Evolutionary conservation across 2,888 invertebrate genomes (phyloP).

Genomic region (Hirudinaria manillensis): DNA sequence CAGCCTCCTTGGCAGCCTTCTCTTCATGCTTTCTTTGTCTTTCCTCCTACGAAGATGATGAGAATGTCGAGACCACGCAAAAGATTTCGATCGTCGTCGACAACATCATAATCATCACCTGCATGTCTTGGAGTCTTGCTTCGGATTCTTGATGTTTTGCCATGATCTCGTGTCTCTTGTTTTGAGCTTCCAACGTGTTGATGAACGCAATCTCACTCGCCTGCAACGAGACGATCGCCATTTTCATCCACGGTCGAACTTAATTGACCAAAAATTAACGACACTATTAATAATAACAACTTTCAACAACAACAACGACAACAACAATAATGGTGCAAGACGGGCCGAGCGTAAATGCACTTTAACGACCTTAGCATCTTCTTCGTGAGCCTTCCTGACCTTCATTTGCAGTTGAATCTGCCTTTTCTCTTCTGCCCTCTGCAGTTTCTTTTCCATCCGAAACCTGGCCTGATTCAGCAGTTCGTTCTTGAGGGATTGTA

Average conservation of each 20-base stretch:
- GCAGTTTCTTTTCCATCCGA: constrained; percentile 56
- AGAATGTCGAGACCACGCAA: neutral
- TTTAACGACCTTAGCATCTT: constrained; percentile 73
- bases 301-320: neutral
- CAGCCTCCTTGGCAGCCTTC: constrained; percentile 90
- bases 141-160: constrained; percentile 61
- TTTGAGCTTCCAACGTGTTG: constrained; percentile 88
- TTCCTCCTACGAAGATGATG: constrained; percentile 67
- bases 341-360: neutral
- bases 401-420: constrained; percentile 66
- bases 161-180: constrained; percentile 82
- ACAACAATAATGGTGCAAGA: neutral
- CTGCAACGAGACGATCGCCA: constrained; percentile 43
- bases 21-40: constrained; percentile 77
- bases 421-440: constrained; percentile 82
- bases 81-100: no score
- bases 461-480: constrained; percentile 68
- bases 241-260: neutral
- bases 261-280: neutral
- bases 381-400: constrained; percentile 90
- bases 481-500: constrained; percentile 72
- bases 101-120: constrained; percentile 43
- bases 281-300: neutral
- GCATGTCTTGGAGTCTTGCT: constrained; percentile 61
- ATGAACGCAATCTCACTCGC: constrained; percentile 95